Conservation (phyloP, 64 coral and sea anemone species). For the Stichodactyla mertensii region DNA sequence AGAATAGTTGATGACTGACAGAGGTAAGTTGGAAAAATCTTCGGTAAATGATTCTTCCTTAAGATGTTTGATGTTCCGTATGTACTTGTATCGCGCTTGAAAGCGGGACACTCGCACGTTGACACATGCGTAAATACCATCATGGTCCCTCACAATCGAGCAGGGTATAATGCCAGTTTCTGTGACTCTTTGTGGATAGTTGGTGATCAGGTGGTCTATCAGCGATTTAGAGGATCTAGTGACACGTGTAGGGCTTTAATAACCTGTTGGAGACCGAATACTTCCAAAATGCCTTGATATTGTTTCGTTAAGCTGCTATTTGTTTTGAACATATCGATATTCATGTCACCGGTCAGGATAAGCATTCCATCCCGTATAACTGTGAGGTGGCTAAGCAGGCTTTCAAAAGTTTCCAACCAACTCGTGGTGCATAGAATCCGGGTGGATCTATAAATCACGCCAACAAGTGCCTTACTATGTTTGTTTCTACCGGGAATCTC, state of each 20-base stretch:
- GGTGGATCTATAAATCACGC: constrained; percentile 8
- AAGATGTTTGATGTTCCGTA: constrained; percentile 17
- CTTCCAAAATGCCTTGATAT: constrained; percentile 11
- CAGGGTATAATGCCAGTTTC: constrained; percentile 30
- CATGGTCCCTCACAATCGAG: constrained; percentile 23
- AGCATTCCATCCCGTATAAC: not conserved
- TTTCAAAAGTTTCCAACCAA: constrained; percentile 26
- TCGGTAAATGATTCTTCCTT: constrained; percentile 23
- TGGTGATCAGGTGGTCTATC: constrained; percentile 35
- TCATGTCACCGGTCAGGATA: constrained; percentile 5
- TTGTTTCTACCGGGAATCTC: not conserved
- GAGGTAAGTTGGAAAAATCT: constrained; percentile 18
- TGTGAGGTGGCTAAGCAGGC: constrained; percentile 1
- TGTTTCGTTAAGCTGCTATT: not conserved
- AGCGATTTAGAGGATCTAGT: constrained; percentile 14
- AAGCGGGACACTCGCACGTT: constrained; percentile 12
- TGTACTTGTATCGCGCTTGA: constrained; percentile 24
- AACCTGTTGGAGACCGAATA: not conserved
- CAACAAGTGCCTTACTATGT: constrained; percentile 9
- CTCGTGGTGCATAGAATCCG: not conserved
- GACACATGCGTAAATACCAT: constrained; percentile 14
- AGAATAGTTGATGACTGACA: constrained; percentile 21
- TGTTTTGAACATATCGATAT: constrained; percentile 19
- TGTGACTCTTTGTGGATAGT: not conserved
- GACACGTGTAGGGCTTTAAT: not conserved